Evolutionary conservation across 2,113 vertebrate genomes (phyloP), one percentile per base, ranked within the genome.

Genomic region (Xiphophorus maculatus): DNA sequence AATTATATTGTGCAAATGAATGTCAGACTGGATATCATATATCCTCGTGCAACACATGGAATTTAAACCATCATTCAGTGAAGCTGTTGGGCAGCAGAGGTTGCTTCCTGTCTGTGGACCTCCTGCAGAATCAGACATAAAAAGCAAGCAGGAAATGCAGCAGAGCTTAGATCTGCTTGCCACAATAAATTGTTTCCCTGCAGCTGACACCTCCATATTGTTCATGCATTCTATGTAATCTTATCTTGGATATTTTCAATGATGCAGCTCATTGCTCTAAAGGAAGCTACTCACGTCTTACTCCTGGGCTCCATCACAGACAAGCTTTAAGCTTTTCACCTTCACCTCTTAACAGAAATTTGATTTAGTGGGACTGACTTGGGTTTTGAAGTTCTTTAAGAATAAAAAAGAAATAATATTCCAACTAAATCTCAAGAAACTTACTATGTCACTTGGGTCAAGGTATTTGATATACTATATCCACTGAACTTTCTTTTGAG

Each of bases 211-310:
- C 40, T 27, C 37, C 17, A 14, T 28, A 22, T 19, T 37, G 28
- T n/a, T 54, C 30, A 60, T 29, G 12, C 60, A 13, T 74, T 64
- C 40, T 35, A 13, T 44, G 4, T 63, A 79, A 66, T 73, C 37
- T 27, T 60, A 66, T 78, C 67, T 73, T 22, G 40, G 69, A 69
- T 48, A 48, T n/a, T 33, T 65, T 84, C 68, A 71, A 58, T 69
- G 60, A 76, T 67, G n/a, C 32, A 69, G 0, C 40, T 69, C 62
- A 51, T 8, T 27, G 68, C 79, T 44, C 33, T 12, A 32, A n/a
- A 44, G 17, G 30, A 65, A 30, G 40, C 27, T 12, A 42, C 67
- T 64, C 71, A 19, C 40, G 0, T 12, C n/a, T 63, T 75, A 6
- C 6, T 32, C 60, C 12, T 11, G n/a, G n/a, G n/a, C n/a, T n/a